Conservation (phyloP, 1,140 invertebrate genomes). For the Dendroctonus valens region DNA sequence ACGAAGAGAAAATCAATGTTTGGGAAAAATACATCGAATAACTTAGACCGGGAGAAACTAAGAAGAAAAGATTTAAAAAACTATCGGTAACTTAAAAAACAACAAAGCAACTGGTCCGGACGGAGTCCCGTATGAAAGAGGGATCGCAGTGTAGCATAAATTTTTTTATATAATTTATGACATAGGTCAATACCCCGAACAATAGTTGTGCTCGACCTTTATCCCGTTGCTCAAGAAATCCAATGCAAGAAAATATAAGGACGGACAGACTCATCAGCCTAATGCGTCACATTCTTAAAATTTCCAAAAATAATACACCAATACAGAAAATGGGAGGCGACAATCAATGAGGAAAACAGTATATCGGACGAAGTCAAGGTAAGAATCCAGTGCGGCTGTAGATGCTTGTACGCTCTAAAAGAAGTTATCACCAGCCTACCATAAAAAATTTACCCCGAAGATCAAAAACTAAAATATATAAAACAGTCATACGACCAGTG, state of each 20-base stretch:
- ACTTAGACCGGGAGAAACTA: constrained; percentile 3
- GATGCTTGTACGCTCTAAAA: too few species aligned
- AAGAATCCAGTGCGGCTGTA: too few species aligned
- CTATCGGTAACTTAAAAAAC: constrained; percentile 3
- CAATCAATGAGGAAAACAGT: too few species aligned
- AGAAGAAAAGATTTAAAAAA: not conserved
- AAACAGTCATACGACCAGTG: too few species aligned
- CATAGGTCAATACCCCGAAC: not conserved
- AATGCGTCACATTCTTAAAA: not conserved
- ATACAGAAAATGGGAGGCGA: constrained; percentile 1
- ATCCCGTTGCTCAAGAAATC: not conserved
- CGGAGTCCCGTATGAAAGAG: not conserved
- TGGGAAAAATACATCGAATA: constrained; percentile 12
- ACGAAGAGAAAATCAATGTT: constrained; percentile 10
- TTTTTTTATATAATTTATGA: constrained; percentile 1
- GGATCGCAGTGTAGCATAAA: not conserved
- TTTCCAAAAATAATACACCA: constrained; percentile 4
- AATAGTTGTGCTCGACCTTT: not conserved
- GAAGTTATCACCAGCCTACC: too few species aligned
- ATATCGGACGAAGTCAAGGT: too few species aligned
- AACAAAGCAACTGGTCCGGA: constrained; percentile 3
- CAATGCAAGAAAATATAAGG: constrained; percentile 1
- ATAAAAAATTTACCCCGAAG: too few species aligned
- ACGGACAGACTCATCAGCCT: not conserved
- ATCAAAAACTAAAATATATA: too few species aligned